Conservation (phyloP, 2,888 invertebrate genomes). For the Drosophila nr. perissopoda region DNA sequence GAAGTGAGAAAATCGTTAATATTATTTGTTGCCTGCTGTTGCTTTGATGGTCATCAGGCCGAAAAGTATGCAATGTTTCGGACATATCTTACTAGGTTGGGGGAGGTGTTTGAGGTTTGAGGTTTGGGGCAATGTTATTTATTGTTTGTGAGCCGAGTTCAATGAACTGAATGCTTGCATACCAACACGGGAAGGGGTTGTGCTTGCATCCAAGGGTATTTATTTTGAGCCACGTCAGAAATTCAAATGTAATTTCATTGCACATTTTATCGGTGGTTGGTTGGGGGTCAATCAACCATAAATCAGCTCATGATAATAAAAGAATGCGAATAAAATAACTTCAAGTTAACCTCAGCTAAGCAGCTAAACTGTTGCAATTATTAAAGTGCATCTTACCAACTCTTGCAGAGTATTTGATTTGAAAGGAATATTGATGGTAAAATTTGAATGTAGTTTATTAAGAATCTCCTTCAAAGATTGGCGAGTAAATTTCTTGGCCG, state of each 20-base stretch:
- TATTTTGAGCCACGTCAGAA: conserved; percentile 12
- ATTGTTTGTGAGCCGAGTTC: conserved; percentile 47
- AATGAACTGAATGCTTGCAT: conserved; percentile 41
- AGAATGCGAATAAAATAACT: not conserved
- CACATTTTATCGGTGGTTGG: not conserved
- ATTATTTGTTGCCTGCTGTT: conserved; percentile 47
- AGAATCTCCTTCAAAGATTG: not conserved
- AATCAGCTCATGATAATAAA: conserved; percentile 7
- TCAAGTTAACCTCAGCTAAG: not conserved
- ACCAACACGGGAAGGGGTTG: not conserved
- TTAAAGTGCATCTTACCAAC: not conserved
- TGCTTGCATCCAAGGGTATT: conserved; percentile 13
- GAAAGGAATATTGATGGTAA: no score
- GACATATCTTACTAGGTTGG: conserved; percentile 31
- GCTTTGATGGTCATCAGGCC: conserved; percentile 39
- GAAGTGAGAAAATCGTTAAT: conserved; percentile 77
- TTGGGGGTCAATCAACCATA: conserved; percentile 7
- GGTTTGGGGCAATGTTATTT: conserved; percentile 30
- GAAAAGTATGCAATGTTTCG: conserved; percentile 60
- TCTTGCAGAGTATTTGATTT: not conserved
- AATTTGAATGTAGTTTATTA: not conserved
- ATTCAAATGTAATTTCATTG: conserved; percentile 14
- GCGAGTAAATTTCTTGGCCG: not conserved
- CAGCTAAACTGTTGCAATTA: not conserved
- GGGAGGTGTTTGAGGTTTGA: conserved; percentile 2